Conservation (phyloP, 2,113 vertebrate species). For the Microcebus lehilahytsara region DNA sequence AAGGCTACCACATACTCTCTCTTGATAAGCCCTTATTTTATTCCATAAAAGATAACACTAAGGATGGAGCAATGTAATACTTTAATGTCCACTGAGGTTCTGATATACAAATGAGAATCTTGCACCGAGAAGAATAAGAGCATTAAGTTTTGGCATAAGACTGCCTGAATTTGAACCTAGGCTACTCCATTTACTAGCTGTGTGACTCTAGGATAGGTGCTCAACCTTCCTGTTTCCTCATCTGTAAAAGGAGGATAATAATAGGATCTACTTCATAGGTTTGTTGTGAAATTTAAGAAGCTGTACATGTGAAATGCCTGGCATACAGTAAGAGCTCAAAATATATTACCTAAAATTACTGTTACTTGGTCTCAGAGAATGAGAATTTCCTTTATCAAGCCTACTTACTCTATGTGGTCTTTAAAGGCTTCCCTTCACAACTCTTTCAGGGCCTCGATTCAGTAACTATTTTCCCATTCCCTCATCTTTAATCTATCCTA, state of each 20-base stretch:
- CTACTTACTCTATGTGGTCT: neutral
- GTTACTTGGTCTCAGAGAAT: neutral
- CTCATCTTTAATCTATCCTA: neutral
- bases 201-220: neutral
- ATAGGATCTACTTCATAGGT: neutral
- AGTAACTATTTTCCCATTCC: neutral
- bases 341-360: constrained; percentile 22
- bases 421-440: neutral
- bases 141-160: neutral
- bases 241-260: neutral
- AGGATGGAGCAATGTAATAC: neutral
- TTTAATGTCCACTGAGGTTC: constrained; percentile 22
- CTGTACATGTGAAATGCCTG: neutral
- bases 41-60: neutral
- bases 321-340: neutral
- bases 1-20: neutral
- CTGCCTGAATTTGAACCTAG: neutral
- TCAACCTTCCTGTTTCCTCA: neutral
- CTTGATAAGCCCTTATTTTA: constrained; percentile 9
- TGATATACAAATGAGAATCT: neutral
- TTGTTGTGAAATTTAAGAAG: neutral
- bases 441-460: neutral
- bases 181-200: neutral
- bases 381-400: neutral
- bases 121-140: neutral